Evolutionary conservation across 2,113 vertebrate genomes (phyloP), one percentile per base, ranked within the genome.

Genomic region (Talpa occidentalis): DNA sequence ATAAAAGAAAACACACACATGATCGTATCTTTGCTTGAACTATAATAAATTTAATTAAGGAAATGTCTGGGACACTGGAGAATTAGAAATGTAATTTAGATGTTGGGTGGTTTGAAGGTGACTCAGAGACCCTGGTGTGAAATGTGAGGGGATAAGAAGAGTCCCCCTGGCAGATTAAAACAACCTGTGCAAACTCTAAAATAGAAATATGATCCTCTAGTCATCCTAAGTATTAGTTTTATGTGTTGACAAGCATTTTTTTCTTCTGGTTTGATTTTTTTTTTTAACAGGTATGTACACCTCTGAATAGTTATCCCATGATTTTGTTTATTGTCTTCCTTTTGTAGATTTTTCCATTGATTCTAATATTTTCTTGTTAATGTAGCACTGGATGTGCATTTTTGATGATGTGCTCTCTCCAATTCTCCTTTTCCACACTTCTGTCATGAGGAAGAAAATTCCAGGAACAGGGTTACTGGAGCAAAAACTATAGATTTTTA

Each of bases 81-180:
- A 87, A 60, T 47, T 22, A 30, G 21, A 59, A 28, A 16, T 24
- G 28, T 52, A 44, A 73, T 47, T 69, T 62, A 79, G 28, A 30
- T 64, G 5, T 47, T 3, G 5, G 19, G 1, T 70, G 4, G 6
- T 0, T 49, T 32, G 1, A 56, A 9, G 1, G 14, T 40, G 15
- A 28, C 12, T 26, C 28, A 10, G 6, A 54, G 16, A 44, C 5
- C 37, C 78, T 35, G 1, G 0, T 80, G 3, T 78, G 73, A 67
- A 74, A 60, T 28, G 26, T 24, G 12, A 10, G 3, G 4, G 40
- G 35, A n/a, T 77, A 59, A 44, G 32, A 64, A 14, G n/a, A 32
- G 52, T 11, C 35, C 52, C 37, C 26, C 2, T 28, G 24, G 32
- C 17, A 44, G 40, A 76, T 16, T 3, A 32, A 32, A 86, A 42